These are phyloP conservation scores for Corythaixoides concolor DNA, from an alignment of 2,113 vertebrate species.

Conservation along the genomic window DNA sequence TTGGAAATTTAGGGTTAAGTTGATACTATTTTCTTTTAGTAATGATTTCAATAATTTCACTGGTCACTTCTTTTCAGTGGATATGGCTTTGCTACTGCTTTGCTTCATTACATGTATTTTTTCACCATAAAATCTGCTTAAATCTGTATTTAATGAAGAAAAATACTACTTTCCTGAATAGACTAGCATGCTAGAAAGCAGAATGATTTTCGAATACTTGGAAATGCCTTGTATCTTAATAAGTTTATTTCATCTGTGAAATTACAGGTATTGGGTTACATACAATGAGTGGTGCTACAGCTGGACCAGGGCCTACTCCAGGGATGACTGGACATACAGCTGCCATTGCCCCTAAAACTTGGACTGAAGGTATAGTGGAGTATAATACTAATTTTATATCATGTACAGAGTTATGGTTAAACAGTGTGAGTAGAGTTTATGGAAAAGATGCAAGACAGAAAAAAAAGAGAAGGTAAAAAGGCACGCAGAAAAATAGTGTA, in stretches of 20 bases:
- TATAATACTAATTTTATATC: neutral
- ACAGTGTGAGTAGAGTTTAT: neutral
- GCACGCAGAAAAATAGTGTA: neutral
- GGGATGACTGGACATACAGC: conserved; percentile 77
- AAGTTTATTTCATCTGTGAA: neutral
- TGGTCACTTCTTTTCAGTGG: neutral
- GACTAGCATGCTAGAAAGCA: neutral
- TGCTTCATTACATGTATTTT: neutral
- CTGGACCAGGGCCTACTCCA: conserved; percentile 74
- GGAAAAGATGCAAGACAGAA: neutral
- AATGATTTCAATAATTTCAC: neutral
- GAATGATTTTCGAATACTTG: neutral
- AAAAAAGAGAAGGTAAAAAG: neutral
- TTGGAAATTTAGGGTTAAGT: neutral
- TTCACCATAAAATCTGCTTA: neutral
- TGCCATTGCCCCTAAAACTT: conserved; percentile 78
- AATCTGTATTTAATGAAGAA: neutral
- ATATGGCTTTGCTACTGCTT: neutral
- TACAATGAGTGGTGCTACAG: conserved; percentile 72
- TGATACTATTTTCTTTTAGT: neutral
- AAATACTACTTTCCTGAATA: neutral
- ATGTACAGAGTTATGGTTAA: neutral
- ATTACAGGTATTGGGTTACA: conserved; percentile 78
- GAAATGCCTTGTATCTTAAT: neutral
- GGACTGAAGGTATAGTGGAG: conserved; percentile 76